Conservation (phyloP, 2,888 invertebrate genomes). For the Achlya flavicornis region DNA sequence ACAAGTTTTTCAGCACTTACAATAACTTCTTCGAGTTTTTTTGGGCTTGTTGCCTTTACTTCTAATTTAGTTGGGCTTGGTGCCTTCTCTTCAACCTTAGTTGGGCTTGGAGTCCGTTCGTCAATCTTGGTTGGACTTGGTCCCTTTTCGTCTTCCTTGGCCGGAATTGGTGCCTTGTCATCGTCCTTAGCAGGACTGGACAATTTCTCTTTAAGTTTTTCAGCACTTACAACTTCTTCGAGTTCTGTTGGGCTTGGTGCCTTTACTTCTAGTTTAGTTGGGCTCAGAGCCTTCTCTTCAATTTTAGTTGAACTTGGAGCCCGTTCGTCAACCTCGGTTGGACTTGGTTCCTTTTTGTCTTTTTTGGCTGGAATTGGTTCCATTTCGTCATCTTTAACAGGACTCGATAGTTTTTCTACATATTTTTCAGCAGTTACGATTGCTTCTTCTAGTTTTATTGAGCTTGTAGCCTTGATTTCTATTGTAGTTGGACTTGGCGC, state of each 20-base stretch:
- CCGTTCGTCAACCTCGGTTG: not conserved
- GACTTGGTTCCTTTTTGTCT: not conserved
- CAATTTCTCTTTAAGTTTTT: too few relatives aligned
- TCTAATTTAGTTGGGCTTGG: conserved; percentile 9
- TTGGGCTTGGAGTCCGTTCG: conserved; percentile 19
- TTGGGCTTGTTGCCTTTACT: not conserved
- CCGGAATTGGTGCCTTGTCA: conserved; percentile 20
- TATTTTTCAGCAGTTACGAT: too few relatives aligned
- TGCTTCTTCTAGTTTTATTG: too few relatives aligned
- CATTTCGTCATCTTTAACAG: too few relatives aligned
- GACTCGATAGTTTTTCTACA: too few relatives aligned
- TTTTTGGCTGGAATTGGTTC: too few relatives aligned
- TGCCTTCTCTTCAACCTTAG: not conserved
- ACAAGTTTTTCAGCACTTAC: conserved; percentile 12
- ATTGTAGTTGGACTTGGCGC: too few relatives aligned
- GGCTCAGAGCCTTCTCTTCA: conserved; percentile 12
- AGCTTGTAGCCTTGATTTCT: too few relatives aligned
- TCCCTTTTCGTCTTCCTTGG: conserved; percentile 17
- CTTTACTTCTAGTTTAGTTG: not conserved
- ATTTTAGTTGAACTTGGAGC: conserved; percentile 16
- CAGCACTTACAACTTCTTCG: not conserved
- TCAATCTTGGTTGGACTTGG: conserved; percentile 14
- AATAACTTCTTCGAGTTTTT: not conserved
- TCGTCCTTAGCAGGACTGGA: conserved; percentile 23
- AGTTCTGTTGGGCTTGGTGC: not conserved